A percentile compares a stretch with the other conserved stretches of the same genome.
Evolutionary conservation across 2,888 invertebrate species (phyloP).

Genomic region (Camponotus fellah): DNA sequence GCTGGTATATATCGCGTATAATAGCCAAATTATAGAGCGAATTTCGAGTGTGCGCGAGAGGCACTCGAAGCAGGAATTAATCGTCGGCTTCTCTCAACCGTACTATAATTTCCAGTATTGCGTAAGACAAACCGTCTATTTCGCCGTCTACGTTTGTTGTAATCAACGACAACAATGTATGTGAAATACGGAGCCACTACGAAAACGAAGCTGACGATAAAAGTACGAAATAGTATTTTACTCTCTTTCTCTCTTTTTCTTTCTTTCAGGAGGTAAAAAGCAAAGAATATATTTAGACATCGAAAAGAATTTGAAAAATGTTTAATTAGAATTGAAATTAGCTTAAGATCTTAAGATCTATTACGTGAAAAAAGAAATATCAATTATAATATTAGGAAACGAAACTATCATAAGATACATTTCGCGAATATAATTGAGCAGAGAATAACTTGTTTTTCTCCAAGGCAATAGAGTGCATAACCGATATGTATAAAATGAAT

Average conservation of each 20-base stretch:
- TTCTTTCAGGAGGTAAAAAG: background rate
- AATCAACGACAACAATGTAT: background rate
- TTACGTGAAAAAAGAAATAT: background rate
- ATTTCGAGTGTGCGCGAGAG: conserved; percentile 57
- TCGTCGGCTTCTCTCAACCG: conserved; percentile 12
- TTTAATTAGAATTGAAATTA: background rate
- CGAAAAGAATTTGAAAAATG: background rate
- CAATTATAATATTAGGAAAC: background rate
- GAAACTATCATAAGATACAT: background rate
- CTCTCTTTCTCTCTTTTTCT: background rate
- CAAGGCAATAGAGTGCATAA: background rate
- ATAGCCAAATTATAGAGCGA: conserved; percentile 81
- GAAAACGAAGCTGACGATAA: background rate
- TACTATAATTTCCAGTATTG: conserved; percentile 35
- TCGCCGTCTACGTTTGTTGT: background rate
- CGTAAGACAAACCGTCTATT: conserved; percentile 30
- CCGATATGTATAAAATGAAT: background rate
- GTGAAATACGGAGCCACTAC: background rate
- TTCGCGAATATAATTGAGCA: conserved; percentile 29
- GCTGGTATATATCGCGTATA: conserved; percentile 71
- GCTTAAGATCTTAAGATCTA: background rate
- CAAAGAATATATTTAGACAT: background rate
- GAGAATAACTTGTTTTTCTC: conserved; percentile 10
- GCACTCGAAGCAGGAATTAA: conserved; percentile 18
- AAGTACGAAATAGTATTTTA: background rate